Conservation (phyloP, 2,888 invertebrate species). For the Gastracanthus pulcherrimus region DNA sequence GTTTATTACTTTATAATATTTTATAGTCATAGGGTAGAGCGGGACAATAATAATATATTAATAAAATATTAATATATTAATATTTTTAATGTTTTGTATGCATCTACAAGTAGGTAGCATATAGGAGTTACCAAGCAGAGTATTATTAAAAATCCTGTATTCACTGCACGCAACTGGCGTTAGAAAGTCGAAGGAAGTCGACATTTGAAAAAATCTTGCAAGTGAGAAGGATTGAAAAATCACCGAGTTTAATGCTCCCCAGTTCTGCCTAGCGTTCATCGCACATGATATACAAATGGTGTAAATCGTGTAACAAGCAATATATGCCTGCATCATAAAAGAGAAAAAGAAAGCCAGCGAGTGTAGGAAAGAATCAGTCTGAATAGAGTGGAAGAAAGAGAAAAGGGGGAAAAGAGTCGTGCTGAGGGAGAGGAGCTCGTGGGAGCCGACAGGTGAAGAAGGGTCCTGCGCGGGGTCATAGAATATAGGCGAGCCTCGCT, state of each 20-base stretch:
- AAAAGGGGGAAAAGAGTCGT: neutral
- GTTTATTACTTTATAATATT: neutral
- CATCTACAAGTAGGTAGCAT: no score
- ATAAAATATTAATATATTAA: no score
- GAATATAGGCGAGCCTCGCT: neutral
- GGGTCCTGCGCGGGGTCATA: slow-evolving; percentile 43
- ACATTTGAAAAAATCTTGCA: neutral
- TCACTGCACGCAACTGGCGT: neutral
- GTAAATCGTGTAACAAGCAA: neutral
- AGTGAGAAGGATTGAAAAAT: neutral
- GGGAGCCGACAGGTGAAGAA: slow-evolving; percentile 62
- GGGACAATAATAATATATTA: no score
- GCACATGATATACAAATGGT: neutral
- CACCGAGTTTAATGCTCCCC: neutral
- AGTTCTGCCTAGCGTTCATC: neutral
- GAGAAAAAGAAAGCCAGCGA: no score
- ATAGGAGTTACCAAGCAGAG: no score
- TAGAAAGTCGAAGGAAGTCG: neutral
- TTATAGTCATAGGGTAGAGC: no score
- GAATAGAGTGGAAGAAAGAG: slow-evolving; percentile 14
- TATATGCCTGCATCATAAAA: neutral
- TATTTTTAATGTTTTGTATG: no score
- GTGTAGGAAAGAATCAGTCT: slow-evolving; percentile 51
- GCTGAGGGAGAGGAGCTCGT: slow-evolving; percentile 53
- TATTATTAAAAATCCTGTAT: neutral